Evolutionary conservation across 2,888 invertebrate genomes (phyloP), one percentile per base, ranked within the genome.

Genomic region (Troilus luridus): DNA sequence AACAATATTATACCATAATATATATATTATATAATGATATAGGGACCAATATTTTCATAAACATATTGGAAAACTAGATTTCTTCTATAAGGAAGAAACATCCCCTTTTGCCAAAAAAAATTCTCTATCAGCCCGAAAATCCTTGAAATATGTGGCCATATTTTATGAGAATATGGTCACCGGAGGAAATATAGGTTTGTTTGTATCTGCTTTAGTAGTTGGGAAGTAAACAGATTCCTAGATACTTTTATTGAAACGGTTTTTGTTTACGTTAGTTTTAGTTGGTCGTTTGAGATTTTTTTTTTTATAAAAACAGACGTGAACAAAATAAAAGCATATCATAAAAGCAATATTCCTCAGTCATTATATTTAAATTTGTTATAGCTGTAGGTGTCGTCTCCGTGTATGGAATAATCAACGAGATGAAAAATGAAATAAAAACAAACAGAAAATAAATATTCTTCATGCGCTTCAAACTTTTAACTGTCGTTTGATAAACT

Each of bases 141-240:
- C 41, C 24, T 77, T 77, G 72, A 77, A 77, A 77, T 77, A 77
- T 77, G 27, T 77, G 72, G 72, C 72, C 72, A 77, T 77, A 77
- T 77, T 41, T 77, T 77, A 77, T 27, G 27, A 77, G 72, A 77
- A 77, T 77, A 77, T 77, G 72, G 72, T 77, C 72, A 77, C 72
- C 14, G 19, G 72, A 77, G 41, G 41, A 77, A 41, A 77, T 77
- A 77, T 77, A 77, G 72, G 41, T 77, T 77, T 77, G 72, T 77
- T 77, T 77, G 72, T 77, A 77, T 77, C 72, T 77, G 27, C 17
- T 27, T 77, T 77, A 41, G 27, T 27, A 17, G 41, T 77, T 1
- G 17, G 12, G 24, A 17, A 27, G 72, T 41, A 77, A 77, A 77
- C 72, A 77, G 8, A 17, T 14, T 72, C 24, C 41, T 77, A 41